These are phyloP conservation scores for Neolamprologus sp. DNA, from an alignment of 2,113 vertebrate species.

Conservation along the genomic window DNA sequence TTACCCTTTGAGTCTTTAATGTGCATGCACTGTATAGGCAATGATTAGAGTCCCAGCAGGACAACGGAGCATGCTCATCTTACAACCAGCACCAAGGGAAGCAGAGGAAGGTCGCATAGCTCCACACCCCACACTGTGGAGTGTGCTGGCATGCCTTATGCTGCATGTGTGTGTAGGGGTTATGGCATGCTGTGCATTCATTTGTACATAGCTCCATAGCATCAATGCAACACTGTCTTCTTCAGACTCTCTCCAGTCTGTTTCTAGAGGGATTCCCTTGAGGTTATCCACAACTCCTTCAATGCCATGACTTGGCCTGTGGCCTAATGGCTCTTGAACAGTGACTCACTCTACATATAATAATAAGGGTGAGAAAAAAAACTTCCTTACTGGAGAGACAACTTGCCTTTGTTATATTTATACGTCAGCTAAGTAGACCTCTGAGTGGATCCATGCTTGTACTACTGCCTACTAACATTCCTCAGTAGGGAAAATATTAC, in stretches of 20 bases:
- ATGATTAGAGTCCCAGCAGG: not conserved
- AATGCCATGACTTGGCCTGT: constrained; percentile 34
- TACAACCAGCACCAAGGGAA: not conserved
- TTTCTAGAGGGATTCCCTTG: constrained; percentile 52
- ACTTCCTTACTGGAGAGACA: constrained; percentile 1
- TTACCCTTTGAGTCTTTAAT: not conserved
- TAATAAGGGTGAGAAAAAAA: constrained; percentile 6
- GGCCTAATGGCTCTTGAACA: constrained; percentile 19
- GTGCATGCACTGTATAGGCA: not conserved
- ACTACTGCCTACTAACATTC: constrained; percentile 38
- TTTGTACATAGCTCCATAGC: constrained; percentile 1
- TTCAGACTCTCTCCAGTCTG: not conserved
- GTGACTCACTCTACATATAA: constrained; percentile 40
- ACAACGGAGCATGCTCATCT: constrained; percentile 10
- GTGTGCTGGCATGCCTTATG: constrained; percentile 36
- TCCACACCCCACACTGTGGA: constrained; percentile 26
- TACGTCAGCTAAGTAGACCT: constrained; percentile 14
- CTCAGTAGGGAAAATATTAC: constrained; percentile 1
- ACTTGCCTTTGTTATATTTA: constrained; percentile 34
- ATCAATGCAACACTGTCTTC: constrained; percentile 31
- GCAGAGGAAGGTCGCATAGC: constrained; percentile 50
- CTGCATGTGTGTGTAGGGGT: constrained; percentile 9
- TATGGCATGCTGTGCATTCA: constrained; percentile 49
- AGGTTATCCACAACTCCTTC: not conserved
- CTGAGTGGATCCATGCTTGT: not conserved